Conservation (phyloP, 2,113 vertebrate species). For the Ameiurus melas region DNA sequence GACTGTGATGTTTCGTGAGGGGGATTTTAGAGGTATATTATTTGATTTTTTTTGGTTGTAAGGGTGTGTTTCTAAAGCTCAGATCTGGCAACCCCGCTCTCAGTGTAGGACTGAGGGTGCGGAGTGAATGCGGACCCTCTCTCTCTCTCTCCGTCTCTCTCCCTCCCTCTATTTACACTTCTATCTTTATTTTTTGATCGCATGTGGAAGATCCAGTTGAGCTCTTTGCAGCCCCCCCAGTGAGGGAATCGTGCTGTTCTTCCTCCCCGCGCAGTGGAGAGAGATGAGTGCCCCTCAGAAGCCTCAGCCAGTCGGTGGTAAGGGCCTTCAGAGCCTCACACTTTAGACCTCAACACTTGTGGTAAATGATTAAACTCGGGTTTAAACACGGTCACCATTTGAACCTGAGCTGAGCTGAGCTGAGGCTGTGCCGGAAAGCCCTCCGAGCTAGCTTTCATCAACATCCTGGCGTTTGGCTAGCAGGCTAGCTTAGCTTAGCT, state of each 20-base stretch:
- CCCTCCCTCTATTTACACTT: neutral
- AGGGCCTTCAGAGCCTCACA: neutral
- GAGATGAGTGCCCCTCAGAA: conserved; percentile 23
- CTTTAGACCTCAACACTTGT: neutral
- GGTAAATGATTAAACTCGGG: neutral
- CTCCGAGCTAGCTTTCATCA: neutral
- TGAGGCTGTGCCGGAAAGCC: neutral
- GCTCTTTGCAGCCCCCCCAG: neutral
- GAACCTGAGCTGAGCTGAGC: neutral
- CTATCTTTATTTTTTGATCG: too few relatives aligned
- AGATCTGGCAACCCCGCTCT: neutral
- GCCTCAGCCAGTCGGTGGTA: conserved; percentile 44
- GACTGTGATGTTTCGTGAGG: neutral
- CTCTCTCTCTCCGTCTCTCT: neutral
- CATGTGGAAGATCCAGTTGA: too few relatives aligned
- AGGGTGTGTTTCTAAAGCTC: neutral
- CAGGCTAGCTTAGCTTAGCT: neutral
- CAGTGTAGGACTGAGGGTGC: neutral
- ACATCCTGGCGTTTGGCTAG: neutral
- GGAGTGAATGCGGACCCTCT: neutral
- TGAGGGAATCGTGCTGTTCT: too few relatives aligned
- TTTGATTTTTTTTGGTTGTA: neutral
- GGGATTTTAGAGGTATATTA: neutral
- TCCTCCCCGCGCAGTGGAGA: neutral
- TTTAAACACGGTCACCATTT: neutral